These are phyloP conservation scores for Gulo gulo DNA, from an alignment of 2,113 vertebrate genomes.

Conservation along the genomic window DNA sequence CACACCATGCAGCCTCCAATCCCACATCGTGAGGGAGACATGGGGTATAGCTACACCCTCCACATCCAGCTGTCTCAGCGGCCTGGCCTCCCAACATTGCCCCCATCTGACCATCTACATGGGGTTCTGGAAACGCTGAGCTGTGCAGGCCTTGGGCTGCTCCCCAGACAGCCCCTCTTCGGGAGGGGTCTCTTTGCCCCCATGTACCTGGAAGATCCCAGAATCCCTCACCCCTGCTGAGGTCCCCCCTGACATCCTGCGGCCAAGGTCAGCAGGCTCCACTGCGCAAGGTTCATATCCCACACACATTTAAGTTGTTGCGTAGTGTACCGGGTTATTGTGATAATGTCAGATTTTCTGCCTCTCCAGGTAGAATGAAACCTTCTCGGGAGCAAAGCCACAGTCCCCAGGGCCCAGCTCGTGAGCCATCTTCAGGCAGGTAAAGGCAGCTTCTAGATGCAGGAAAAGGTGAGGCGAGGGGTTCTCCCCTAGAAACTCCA, in stretches of 20 bases:
- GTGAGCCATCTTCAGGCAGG: neutral
- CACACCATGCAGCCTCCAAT: neutral
- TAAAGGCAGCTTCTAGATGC: neutral
- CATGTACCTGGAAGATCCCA: neutral
- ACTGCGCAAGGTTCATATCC: neutral
- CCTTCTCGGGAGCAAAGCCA: neutral
- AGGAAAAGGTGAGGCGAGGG: neutral
- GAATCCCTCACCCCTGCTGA: neutral
- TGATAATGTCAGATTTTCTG: neutral
- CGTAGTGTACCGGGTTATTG: neutral
- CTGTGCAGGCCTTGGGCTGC: no score
- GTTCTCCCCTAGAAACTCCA: neutral
- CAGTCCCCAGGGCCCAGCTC: neutral
- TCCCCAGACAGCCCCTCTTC: neutral
- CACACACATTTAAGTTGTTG: neutral
- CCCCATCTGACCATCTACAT: neutral
- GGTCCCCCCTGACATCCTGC: neutral
- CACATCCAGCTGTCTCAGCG: rapidly evolving
- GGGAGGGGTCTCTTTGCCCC: no score
- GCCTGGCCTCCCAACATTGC: neutral
- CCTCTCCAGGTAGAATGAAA: neutral
- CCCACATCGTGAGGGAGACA: neutral
- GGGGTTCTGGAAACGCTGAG: neutral
- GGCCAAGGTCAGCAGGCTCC: neutral
- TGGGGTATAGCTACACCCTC: neutral